phyloP scores from a whole-genome alignment of 30 jellyfish, hydroid and myxozoan species.

The Pseudorhiza aurosa region DNA sequence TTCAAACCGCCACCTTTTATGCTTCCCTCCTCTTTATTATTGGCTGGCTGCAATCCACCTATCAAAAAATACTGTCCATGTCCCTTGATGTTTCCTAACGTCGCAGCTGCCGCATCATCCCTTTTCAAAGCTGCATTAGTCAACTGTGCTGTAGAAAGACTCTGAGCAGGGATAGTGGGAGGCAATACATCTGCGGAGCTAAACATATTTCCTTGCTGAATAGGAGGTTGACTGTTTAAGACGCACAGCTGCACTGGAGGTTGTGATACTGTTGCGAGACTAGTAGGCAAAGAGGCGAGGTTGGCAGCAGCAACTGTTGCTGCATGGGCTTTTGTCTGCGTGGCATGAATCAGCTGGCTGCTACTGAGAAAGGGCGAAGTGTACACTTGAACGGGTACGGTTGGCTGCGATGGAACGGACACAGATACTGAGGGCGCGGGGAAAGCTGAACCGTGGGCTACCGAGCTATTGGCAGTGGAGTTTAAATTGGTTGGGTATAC shows the following conservation, averaged over 20 bases:
- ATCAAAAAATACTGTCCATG: slow-evolving; percentile 3
- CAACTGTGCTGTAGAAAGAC: background rate
- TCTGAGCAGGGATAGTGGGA: slow-evolving; percentile 4
- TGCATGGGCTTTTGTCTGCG: slow-evolving; percentile 46
- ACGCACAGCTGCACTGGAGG: slow-evolving; percentile 22
- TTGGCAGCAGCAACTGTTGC: slow-evolving; percentile 9
- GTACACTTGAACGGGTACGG: slow-evolving; percentile 33
- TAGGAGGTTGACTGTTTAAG: slow-evolving; percentile 11
- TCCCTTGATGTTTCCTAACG: slow-evolving; percentile 7
- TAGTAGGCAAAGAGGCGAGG: slow-evolving; percentile 27
- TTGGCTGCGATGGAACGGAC: slow-evolving; percentile 36
- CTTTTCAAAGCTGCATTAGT: background rate
- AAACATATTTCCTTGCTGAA: background rate
- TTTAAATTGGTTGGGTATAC: background rate
- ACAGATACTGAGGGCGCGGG: slow-evolving; percentile 19
- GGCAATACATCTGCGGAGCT: background rate
- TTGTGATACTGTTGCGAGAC: slow-evolving; percentile 4
- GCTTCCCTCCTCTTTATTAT: background rate
- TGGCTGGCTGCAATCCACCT: background rate
- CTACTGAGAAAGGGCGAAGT: slow-evolving; percentile 16
- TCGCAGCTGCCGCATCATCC: background rate
- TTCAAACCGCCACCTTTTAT: background rate
- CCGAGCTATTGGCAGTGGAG: background rate
- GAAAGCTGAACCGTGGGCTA: slow-evolving; percentile 3
- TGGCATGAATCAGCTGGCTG: slow-evolving; percentile 10